These are phyloP conservation scores for Tethea ocularis DNA, from an alignment of 2,888 invertebrate species.

Conservation along the genomic window DNA sequence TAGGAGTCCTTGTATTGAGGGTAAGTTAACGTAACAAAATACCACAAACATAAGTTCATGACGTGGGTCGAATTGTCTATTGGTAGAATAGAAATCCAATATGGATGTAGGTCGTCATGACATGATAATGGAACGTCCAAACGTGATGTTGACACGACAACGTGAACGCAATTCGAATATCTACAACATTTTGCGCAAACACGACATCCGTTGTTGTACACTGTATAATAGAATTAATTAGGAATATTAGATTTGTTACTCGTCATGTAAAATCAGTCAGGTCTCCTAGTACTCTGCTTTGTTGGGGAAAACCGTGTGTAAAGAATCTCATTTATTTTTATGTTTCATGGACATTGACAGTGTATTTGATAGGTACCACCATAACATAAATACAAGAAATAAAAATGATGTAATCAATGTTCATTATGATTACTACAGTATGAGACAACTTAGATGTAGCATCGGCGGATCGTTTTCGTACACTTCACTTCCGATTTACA, in stretches of 20 bases:
- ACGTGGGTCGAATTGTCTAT: slow-evolving; percentile 43
- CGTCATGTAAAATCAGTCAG: too few relatives aligned
- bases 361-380: too few relatives aligned
- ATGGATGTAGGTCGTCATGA: slow-evolving; percentile 54
- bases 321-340: too few relatives aligned
- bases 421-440: too few relatives aligned
- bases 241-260: slow-evolving; percentile 17
- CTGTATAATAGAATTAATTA: slow-evolving; percentile 24
- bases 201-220: slow-evolving; percentile 29
- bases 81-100: slow-evolving; percentile 52
- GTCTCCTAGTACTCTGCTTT: too few relatives aligned
- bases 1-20: not conserved
- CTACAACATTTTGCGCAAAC: slow-evolving; percentile 29
- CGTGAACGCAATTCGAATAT: slow-evolving; percentile 50
- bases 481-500: too few relatives aligned
- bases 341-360: too few relatives aligned
- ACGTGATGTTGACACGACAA: slow-evolving; percentile 57
- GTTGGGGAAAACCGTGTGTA: too few relatives aligned
- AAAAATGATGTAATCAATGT: too few relatives aligned
- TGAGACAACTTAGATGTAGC: too few relatives aligned
- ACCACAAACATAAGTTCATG: slow-evolving; percentile 23
- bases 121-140: slow-evolving; percentile 59
- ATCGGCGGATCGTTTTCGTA: too few relatives aligned
- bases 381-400: too few relatives aligned
- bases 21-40: slow-evolving; percentile 10